Evolutionary conservation across 2,888 invertebrate species (phyloP).

Genomic region (Drosophila nigricruria): DNA sequence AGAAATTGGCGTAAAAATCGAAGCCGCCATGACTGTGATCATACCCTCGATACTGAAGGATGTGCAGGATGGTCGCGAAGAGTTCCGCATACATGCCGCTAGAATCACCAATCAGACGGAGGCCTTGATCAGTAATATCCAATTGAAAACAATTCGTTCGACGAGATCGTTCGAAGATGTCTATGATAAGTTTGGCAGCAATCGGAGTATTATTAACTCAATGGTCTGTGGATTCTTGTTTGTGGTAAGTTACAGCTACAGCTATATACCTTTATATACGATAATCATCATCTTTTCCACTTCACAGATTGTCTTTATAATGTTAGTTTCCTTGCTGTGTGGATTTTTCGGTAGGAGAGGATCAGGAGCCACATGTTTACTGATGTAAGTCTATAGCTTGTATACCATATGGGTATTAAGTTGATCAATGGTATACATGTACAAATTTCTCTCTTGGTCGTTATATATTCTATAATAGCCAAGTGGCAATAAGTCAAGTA

Average conservation of each 20-base stretch:
- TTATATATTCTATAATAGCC: too few relatives aligned
- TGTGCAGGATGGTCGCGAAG: constrained; percentile 3
- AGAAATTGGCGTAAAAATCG: constrained; percentile 13
- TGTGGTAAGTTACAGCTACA: constrained; percentile 85
- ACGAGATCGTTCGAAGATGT: constrained; percentile 56
- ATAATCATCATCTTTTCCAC: background rate
- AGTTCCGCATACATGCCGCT: constrained; percentile 21
- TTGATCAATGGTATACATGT: background rate
- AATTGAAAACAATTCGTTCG: constrained; percentile 33
- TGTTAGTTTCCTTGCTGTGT: constrained; percentile 93
- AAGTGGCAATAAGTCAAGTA: too few relatives aligned
- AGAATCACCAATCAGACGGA: constrained; percentile 15
- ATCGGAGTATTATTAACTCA: constrained; percentile 86
- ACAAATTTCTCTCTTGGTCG: too few relatives aligned
- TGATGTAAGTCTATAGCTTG: constrained; percentile 87
- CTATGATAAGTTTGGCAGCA: constrained; percentile 37
- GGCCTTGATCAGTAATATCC: constrained; percentile 39
- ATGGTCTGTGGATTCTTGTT: constrained; percentile 90
- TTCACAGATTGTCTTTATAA: constrained; percentile 88
- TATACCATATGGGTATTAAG: background rate
- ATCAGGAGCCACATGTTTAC: constrained; percentile 92
- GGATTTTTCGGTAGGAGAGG: constrained; percentile 96
- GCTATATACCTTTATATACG: too few relatives aligned
- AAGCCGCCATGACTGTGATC: constrained; percentile 1
- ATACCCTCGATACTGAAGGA: constrained; percentile 23